Evolutionary conservation across 2,113 vertebrate genomes (phyloP).

Genomic region (Eudyptes chrysolophus): DNA sequence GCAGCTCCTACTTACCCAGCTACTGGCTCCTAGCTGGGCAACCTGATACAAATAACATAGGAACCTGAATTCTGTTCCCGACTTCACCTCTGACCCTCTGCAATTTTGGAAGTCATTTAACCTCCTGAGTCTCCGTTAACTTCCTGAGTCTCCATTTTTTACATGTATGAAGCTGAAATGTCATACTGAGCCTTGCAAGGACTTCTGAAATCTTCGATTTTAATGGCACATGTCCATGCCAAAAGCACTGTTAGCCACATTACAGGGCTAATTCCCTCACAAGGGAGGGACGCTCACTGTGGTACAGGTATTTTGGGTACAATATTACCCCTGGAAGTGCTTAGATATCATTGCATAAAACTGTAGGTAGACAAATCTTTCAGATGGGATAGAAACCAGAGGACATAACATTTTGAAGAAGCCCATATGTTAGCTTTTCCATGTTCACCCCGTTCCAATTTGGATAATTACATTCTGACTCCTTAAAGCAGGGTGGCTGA

Average conservation of each 20-base stretch:
- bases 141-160: background rate
- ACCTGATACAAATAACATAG: background rate
- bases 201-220: background rate
- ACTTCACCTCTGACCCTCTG: background rate
- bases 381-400: constrained; percentile 38
- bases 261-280: background rate
- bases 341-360: constrained; percentile 25
- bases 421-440: constrained; percentile 22
- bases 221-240: background rate
- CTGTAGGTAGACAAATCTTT: constrained; percentile 17
- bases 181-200: background rate
- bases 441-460: constrained; percentile 26
- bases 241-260: background rate
- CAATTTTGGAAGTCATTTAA: background rate
- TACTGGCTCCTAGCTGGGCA: background rate
- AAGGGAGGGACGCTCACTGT: background rate
- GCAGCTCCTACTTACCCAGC: background rate
- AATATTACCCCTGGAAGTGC: background rate
- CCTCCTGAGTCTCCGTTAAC: background rate
- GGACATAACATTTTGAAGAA: background rate
- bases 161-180: background rate
- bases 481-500: constrained; percentile 20
- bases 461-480: constrained; percentile 24
- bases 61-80: background rate
- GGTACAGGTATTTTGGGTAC: background rate